Percentiles rank a stretch among this genome's conserved stretches.
Evolutionary conservation across 1,140 invertebrate genomes (phyloP).

Genomic region (Papilio glaucus): DNA sequence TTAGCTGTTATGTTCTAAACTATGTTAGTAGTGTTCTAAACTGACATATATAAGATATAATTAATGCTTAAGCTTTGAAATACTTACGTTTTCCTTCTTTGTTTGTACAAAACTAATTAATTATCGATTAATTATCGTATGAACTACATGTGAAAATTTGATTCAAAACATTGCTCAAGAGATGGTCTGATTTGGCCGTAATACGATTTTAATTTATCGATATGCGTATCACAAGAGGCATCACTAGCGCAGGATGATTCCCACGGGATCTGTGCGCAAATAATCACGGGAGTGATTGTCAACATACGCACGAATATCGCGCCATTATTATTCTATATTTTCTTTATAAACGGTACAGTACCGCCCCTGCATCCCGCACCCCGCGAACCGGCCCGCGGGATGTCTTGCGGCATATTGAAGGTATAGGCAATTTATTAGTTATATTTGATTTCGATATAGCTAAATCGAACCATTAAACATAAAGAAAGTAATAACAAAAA

Average conservation of each 20-base stretch:
- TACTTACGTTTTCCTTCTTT: too few relatives aligned
- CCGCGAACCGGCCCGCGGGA: conserved; percentile 31
- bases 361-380: conserved; percentile 27
- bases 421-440: conserved; percentile 15
- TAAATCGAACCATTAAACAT: neutral
- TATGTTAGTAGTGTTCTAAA: too few relatives aligned
- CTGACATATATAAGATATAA: too few relatives aligned
- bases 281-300: conserved; percentile 78
- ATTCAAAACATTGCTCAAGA: too few relatives aligned
- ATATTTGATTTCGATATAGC: conserved; percentile 15
- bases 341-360: conserved; percentile 44
- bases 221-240: neutral
- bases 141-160: too few relatives aligned
- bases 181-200: neutral
- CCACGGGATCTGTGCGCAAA: conserved; percentile 66
- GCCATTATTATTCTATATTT: conserved; percentile 67
- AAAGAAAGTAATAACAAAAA: neutral
- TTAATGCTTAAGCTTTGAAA: too few relatives aligned
- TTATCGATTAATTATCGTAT: too few relatives aligned
- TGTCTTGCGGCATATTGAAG: neutral
- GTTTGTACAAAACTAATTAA: too few relatives aligned
- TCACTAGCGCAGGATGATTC: conserved; percentile 43
- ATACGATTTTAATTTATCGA: conserved; percentile 37
- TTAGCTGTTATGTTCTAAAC: too few relatives aligned
- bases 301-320: conserved; percentile 71